Base-by-base conservation (phyloP, 1,140 invertebrate species). In the Drosophila funebris region DNA sequence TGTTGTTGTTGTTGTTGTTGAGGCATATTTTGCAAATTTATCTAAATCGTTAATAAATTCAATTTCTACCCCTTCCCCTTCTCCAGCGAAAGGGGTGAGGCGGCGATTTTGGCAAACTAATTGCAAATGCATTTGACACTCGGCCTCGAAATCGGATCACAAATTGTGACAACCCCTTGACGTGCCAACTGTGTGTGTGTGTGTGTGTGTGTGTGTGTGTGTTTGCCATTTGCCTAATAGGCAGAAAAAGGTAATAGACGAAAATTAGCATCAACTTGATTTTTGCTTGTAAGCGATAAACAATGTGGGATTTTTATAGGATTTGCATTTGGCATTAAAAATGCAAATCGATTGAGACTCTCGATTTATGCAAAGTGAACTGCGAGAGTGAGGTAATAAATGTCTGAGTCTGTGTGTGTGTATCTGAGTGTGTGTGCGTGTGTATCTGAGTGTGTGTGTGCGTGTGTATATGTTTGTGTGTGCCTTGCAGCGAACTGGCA, bases 11-110 rank as follows among this genome's bases (percentile, higher is more conserved):
- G 63, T 63, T 63, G 31, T 52, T 68, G 39, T 61, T 56, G 44
- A 44, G 31, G 46, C 61, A 69, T 46, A 46, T 73, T n/a, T n/a
- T 85, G 75, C 68, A 80, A 80, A 84, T 53, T 82, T 80, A 85
- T 87, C 82, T 75, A 85, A 87, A 85, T 87, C 78, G 82, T 69
- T 85, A 87, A 73, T 78, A 85, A 80, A 85, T 85, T 74, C 81
- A 76, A 70, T 76, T 79, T 70, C 54, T 33, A 44, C 52, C 27
- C 27, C n/a, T 39, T 13, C n/a, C n/a, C n/a, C 6, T 8, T 9
- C 6, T n/a, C n/a, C n/a, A n/a, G 13, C 27, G 4, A 18, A 52
- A 11, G 53, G 64, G 39, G 64, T 46, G 41, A 61, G 53, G 29
- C 22, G 46, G 44, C 57, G 66, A 62, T 70, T 53, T 83, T 82